phyloP scores from a whole-genome alignment of 2,888 invertebrate species.

The Cheilosia vulpina region DNA sequence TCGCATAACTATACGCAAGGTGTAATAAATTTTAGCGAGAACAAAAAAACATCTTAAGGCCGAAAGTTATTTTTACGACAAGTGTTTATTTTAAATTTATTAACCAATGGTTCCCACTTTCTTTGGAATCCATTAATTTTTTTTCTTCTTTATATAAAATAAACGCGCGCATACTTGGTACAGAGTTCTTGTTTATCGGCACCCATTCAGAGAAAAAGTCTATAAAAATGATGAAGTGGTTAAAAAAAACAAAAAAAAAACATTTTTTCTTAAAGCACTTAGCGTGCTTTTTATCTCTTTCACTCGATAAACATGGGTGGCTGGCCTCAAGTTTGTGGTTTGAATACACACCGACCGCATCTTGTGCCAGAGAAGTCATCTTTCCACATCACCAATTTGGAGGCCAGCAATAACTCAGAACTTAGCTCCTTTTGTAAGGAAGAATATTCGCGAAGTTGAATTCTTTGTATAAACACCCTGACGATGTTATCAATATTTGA shows the following conservation, averaged over 20 bases:
- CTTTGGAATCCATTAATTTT: neutral
- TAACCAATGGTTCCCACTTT: slow-evolving; percentile 3
- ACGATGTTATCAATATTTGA: slow-evolving; percentile 10
- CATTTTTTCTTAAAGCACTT: neutral
- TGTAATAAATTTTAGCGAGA: neutral
- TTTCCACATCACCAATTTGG: slow-evolving; percentile 20
- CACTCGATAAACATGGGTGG: slow-evolving; percentile 15
- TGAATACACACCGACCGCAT: neutral
- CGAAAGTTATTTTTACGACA: slow-evolving; percentile 25
- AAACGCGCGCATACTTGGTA: neutral
- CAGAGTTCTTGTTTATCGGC: neutral
- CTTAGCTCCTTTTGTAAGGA: neutral
- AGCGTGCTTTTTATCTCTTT: slow-evolving; percentile 8
- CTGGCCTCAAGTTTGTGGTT: slow-evolving; percentile 13
- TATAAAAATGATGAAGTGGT: slow-evolving; percentile 9
- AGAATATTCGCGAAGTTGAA: neutral
- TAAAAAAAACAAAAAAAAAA: neutral
- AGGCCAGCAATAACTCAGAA: neutral
- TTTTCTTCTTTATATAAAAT: slow-evolving; percentile 4
- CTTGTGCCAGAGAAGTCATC: slow-evolving; percentile 12
- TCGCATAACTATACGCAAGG: neutral
- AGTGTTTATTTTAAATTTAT: slow-evolving; percentile 43
- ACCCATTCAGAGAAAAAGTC: neutral
- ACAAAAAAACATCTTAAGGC: neutral
- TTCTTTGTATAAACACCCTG: slow-evolving; percentile 13